Evolutionary conservation across 1,140 invertebrate genomes (phyloP), one percentile per base, ranked within the genome.

Genomic region (Lepeophtheirus salmonis): DNA sequence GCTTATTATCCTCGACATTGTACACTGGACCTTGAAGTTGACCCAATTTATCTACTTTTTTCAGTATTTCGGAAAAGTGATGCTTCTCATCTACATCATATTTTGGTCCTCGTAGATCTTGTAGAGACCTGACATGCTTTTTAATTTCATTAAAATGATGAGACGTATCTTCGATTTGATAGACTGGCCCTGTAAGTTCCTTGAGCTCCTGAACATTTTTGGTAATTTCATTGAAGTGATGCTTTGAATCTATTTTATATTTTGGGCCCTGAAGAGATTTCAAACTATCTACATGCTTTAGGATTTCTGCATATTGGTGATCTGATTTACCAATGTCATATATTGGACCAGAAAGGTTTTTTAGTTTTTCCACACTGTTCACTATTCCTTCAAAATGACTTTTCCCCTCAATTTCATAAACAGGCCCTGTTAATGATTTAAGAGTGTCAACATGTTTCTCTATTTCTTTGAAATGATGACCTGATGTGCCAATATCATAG

Each of bases 91-190:
- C 50, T 20, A 22, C 23, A 53, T 56, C 51, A 50, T 53, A 61
- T 16, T 50, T 25, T 2, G 59, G 59, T 23, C 59, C 59, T 6
- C 2, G 3, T 24, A 56, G 22, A 50, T 18, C 50, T 25, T 53
- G 54, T 6, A 61, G 20, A 22, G 50, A n/a, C n/a, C 54, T 48
- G 12, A 61, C 49, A 14, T 54, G 17, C 22, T 61, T 50, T 55
- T 52, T 12, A 16, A 61, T 52, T 50, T 61, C 59, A 26, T 26
- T 61, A 26, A 56, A 61, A 25, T 50, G 49, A 24, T 61, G 59
- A 18, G 18, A 20, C 18, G 49, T 54, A 54, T 54, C 59, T 3
- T 25, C 55, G 17, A 57, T 25, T 6, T 57, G 20, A 52, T 61
- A 61, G 13, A 61, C 16, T 16, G 59, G 59, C 1, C 50, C 59